Evolutionary conservation across 2,888 invertebrate species (phyloP), one percentile per base, ranked within the genome.

Genomic region (Drosophila conformis): DNA sequence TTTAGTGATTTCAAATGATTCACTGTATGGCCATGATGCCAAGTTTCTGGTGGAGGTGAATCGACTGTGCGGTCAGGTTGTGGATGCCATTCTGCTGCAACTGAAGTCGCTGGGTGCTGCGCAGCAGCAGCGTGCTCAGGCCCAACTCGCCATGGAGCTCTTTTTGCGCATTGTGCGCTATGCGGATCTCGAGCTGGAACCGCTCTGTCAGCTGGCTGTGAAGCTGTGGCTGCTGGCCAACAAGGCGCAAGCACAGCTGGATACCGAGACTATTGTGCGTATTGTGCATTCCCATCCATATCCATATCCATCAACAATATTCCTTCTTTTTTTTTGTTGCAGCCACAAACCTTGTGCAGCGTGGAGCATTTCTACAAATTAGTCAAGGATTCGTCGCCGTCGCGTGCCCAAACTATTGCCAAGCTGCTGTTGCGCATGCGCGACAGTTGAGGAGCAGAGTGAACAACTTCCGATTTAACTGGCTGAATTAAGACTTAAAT

Each of bases 1-100:
- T 42, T 0, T 49, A 96, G 98, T 99, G 73, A 96, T 98, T 90
- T 98, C 98, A 4, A 99, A 99, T 92, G 98, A 99, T 93, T 95
- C 96, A 67, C 93, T 99, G 48, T 99, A 99, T 91, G 98, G 98
- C 10, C 95, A 96, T 15, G 98, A 98, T 93, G 95, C 95, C 18
- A 97, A 98, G 93, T 99, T 98, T 92, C 94, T 98, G 58, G 93
- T 94, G 4, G 97, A 97, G 92, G 94, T 98, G 2, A 96, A 97
- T 87, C 95, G 95, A 90, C 95, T 97, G 91, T 96, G 96, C 75
- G 95, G 95, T 0, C 95, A 96, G 77, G 94, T 98, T 62, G 94
- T 98, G 42, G 96, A 97, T 81, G 96, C 97, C 92, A 94, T 98
- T 71, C 92, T 98, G 7, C 93, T 94, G 2, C 95, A 95, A 74